phyloP scores from a whole-genome alignment of 2,888 invertebrate genomes.

The Cetonia aurata region DNA sequence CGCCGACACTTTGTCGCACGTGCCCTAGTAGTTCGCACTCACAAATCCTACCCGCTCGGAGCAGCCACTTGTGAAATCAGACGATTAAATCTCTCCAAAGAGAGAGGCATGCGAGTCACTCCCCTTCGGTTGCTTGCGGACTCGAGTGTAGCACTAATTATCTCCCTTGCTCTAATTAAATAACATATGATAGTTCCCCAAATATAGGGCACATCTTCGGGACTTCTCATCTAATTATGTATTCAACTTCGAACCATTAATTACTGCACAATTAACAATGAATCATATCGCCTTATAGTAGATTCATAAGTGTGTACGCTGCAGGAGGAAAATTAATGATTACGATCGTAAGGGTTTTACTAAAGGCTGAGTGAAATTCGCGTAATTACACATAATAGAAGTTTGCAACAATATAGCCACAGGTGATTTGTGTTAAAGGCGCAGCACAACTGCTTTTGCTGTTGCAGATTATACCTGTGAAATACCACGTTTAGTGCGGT shows the following conservation, averaged over 20 bases:
- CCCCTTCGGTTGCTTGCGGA: constrained; percentile 44
- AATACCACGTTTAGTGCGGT: no score
- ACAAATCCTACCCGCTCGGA: constrained; percentile 56
- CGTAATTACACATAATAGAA: no score
- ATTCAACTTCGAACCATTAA: constrained; percentile 37
- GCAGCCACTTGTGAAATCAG: constrained; percentile 56
- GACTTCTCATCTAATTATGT: constrained; percentile 35
- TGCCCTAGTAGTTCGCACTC: constrained; percentile 44
- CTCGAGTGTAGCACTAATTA: constrained; percentile 43
- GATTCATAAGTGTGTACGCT: constrained; percentile 14
- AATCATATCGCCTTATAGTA: constrained; percentile 11
- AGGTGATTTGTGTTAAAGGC: no score
- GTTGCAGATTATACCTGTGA: no score
- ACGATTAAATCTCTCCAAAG: constrained; percentile 54
- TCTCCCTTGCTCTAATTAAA: constrained; percentile 46
- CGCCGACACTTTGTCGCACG: constrained; percentile 50
- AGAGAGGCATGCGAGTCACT: constrained; percentile 38
- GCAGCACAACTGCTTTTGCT: no score
- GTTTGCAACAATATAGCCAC: no score
- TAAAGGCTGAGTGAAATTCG: no score
- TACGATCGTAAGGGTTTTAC: no score
- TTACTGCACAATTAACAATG: constrained; percentile 42
- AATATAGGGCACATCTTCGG: constrained; percentile 41
- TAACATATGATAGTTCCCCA: constrained; percentile 47
- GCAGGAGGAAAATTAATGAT: not conserved